phyloP scores from a whole-genome alignment of 1,140 invertebrate genomes.

The Macrobrachium rosenbergii region DNA sequence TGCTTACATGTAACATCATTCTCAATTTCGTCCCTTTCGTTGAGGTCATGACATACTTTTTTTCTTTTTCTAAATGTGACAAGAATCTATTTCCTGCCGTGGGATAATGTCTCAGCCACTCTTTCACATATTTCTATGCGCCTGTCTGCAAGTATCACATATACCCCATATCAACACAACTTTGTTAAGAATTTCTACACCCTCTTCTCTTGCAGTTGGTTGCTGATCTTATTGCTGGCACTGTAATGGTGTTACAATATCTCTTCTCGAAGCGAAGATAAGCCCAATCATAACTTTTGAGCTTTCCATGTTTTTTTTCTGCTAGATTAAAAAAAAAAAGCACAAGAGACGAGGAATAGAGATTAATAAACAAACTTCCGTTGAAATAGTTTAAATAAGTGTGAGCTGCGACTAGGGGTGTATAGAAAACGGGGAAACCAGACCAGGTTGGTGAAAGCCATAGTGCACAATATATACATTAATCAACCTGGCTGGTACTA shows the following conservation, averaged over 20 bases:
- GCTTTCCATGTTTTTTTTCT: background rate
- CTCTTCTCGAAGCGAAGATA: too few species aligned
- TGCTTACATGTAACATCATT: too few species aligned
- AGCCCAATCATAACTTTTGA: too few species aligned
- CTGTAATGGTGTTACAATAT: too few species aligned
- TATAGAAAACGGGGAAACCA: constrained; percentile 53
- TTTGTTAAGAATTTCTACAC: background rate
- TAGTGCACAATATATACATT: constrained; percentile 59
- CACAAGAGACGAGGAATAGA: background rate
- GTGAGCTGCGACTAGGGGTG: constrained; percentile 63
- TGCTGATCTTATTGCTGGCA: background rate
- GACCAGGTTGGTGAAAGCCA: constrained; percentile 62
- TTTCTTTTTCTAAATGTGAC: constrained; percentile 3
- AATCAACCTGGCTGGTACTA: constrained; percentile 56
- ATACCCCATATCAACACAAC: constrained; percentile 28
- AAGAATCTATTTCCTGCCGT: background rate
- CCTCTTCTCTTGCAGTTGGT: background rate
- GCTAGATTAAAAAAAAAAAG: background rate
- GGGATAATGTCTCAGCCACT: constrained; percentile 43
- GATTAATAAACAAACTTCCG: constrained; percentile 13
- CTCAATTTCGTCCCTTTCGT: constrained; percentile 1
- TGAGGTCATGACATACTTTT: constrained; percentile 9
- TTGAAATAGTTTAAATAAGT: constrained; percentile 54
- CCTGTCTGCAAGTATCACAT: constrained; percentile 48
- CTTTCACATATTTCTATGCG: constrained; percentile 50